Base-by-base conservation (phyloP, 2,797 vertebrate genomes). In the Heliangelus exortis region DNA sequence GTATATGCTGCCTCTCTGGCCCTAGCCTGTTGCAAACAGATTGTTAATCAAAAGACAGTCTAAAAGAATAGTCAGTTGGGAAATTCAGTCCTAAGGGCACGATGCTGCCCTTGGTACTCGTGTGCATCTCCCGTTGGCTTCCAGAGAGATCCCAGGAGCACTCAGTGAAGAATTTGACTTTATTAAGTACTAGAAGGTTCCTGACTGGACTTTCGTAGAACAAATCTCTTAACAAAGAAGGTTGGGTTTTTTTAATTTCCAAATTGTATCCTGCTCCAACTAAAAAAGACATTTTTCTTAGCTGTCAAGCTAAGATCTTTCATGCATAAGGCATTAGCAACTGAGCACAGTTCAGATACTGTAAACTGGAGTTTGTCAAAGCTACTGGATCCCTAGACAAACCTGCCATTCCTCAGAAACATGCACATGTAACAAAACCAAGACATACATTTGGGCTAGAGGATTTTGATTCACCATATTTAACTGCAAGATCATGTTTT, bases 11-110 rank as follows among this genome's bases (percentile, higher is more conserved):
- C 89, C 86, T 95, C 92, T 68, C 80, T 76, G 80, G 95, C 86
- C 96, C 88, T 77, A 61, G 85, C 85, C 88, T 96, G 89, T 89
- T 95, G 92, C 94, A 96, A 96, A 96, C 89, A 93, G 93, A 93
- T 82, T 95, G 95, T 97, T 97, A 96, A 97, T 96, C 96, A 97
- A 96, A 97, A 97, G 92, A 96, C 77, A 91, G 93, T 79, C 71
- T 93, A 86, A 87, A 90, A 88, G 95, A 96, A 95, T 78, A 89
- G 93, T 93, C 96, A 87, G 81, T 90, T 87, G 95, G 95, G 95
- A 96, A 90, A 93, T 90, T 89, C 80, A 76, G 80, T 94, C 96
- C 95, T 93, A 90, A 96, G 96, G 96, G 95, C 93, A 96, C 87
- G 92, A 95, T 10, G 89, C 87, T 77, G 92, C 90, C 83, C 94